Conservation (phyloP, 1,140 invertebrate genomes). For the Gonioctena quinquepunctata region DNA sequence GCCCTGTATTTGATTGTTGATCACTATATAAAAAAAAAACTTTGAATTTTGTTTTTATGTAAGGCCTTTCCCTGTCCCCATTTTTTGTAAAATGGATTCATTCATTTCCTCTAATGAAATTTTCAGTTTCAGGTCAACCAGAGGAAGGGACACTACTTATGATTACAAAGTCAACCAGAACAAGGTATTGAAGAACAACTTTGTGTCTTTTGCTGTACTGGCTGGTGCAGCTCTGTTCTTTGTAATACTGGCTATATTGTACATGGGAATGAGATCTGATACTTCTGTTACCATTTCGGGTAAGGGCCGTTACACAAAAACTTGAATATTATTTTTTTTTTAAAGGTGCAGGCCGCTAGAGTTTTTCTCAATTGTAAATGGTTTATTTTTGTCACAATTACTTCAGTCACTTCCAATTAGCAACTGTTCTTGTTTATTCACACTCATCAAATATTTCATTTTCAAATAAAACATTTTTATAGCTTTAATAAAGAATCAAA, state of each 20-base stretch:
- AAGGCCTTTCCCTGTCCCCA: too few relatives aligned
- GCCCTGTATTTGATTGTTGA: not conserved
- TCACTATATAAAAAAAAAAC: not conserved
- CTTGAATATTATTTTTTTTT: not conserved
- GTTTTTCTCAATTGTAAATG: too few relatives aligned
- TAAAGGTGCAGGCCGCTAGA: too few relatives aligned
- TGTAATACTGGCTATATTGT: slow-evolving; percentile 66
- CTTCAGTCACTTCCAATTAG: too few relatives aligned
- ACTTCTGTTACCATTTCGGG: slow-evolving; percentile 40
- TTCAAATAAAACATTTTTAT: too few relatives aligned
- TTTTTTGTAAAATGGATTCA: too few relatives aligned
- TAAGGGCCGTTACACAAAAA: slow-evolving; percentile 39
- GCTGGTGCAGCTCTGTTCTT: slow-evolving; percentile 67
- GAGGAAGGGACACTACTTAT: slow-evolving; percentile 53
- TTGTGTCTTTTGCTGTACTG: slow-evolving; percentile 67
- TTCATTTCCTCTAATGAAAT: too few relatives aligned
- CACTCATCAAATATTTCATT: too few relatives aligned
- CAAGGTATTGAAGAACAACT: slow-evolving; percentile 63
- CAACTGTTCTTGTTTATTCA: too few relatives aligned
- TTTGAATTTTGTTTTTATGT: not conserved
- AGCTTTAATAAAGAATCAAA: too few relatives aligned
- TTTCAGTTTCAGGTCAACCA: slow-evolving; percentile 33
- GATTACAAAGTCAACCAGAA: slow-evolving; percentile 59
- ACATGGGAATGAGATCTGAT: slow-evolving; percentile 63
- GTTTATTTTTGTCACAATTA: too few relatives aligned